Percentiles rank a stretch among this genome's conserved stretches.
phyloP scores from a whole-genome alignment of 92 coral and sea anemone genomes.

The Epizoanthus scotinus region DNA sequence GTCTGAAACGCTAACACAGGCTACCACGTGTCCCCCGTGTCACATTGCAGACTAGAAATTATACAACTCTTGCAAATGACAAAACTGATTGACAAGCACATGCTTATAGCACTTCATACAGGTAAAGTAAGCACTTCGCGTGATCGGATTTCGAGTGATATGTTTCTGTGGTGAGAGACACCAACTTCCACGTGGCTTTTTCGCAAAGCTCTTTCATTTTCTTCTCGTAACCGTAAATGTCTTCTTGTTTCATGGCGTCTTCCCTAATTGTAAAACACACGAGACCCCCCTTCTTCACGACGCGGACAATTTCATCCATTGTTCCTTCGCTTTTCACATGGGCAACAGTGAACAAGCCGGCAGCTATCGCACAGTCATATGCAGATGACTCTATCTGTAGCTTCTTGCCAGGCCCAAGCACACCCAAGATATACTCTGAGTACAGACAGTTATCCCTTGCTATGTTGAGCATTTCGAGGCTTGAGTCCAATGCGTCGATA shows the following conservation, averaged over 20 bases:
- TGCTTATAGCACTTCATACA: constrained; percentile 21
- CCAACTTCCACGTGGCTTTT: constrained; percentile 3
- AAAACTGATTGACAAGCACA: too few relatives aligned
- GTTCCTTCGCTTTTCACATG: constrained; percentile 34
- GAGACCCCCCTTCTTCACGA: constrained; percentile 32
- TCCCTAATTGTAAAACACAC: constrained; percentile 37
- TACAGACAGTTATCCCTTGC: constrained; percentile 31
- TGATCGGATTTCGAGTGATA: constrained; percentile 20
- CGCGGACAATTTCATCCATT: constrained; percentile 43
- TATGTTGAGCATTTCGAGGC: constrained; percentile 33
- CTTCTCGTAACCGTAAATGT: constrained; percentile 12
- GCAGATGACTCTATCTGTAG: constrained; percentile 6
- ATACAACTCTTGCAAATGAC: too few relatives aligned
- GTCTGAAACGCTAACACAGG: too few relatives aligned
- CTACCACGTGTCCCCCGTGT: too few relatives aligned
- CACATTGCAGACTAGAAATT: too few relatives aligned
- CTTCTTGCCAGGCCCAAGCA: constrained; percentile 7
- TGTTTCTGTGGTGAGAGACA: constrained; percentile 21
- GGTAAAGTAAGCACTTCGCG: constrained; percentile 17
- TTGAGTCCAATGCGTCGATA: constrained; percentile 39
- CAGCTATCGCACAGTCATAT: constrained; percentile 38
- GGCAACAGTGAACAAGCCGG: constrained; percentile 36
- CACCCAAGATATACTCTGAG: constrained; percentile 26
- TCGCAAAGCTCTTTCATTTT: constrained; percentile 42
- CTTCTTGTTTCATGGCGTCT: constrained; percentile 34